phyloP scores from a whole-genome alignment of 2,797 vertebrate genomes.

The Hapalemur alaotrensis region DNA sequence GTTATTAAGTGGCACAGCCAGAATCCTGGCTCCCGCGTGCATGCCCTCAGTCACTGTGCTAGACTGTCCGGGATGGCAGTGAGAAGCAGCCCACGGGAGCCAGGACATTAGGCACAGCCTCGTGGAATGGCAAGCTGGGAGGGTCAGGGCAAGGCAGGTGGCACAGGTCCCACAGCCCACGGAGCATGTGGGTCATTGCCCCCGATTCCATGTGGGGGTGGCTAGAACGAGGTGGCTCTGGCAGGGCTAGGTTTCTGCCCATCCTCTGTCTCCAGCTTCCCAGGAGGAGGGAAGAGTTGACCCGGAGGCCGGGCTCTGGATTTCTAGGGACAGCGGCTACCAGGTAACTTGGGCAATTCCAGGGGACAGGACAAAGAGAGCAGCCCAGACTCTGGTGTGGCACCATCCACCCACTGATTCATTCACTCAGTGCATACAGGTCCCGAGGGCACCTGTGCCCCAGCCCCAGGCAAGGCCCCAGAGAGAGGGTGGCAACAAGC shows the following conservation, averaged over 20 bases:
- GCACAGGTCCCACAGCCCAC: rapidly evolving
- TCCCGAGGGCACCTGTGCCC: background rate
- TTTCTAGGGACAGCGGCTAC: background rate
- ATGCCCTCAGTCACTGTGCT: background rate
- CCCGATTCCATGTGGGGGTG: rapidly evolving
- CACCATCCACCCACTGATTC: background rate
- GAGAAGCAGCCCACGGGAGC: background rate
- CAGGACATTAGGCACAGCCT: background rate
- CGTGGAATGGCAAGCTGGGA: rapidly evolving
- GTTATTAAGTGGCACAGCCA: background rate
- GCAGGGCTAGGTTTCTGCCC: background rate
- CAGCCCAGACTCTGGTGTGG: background rate
- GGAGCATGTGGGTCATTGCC: rapidly evolving
- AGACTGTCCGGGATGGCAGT: background rate
- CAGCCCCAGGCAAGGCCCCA: background rate
- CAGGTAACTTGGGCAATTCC: background rate
- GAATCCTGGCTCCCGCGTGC: background rate
- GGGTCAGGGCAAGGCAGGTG: background rate
- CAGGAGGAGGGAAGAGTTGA: background rate
- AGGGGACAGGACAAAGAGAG: background rate
- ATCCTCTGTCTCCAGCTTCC: background rate
- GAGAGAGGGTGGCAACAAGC: background rate
- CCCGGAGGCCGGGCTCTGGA: background rate
- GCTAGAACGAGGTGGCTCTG: background rate
- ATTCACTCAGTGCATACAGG: background rate